Conservation (phyloP, 2,797 vertebrate genomes). For the Pipistrellus pipistrellus region DNA sequence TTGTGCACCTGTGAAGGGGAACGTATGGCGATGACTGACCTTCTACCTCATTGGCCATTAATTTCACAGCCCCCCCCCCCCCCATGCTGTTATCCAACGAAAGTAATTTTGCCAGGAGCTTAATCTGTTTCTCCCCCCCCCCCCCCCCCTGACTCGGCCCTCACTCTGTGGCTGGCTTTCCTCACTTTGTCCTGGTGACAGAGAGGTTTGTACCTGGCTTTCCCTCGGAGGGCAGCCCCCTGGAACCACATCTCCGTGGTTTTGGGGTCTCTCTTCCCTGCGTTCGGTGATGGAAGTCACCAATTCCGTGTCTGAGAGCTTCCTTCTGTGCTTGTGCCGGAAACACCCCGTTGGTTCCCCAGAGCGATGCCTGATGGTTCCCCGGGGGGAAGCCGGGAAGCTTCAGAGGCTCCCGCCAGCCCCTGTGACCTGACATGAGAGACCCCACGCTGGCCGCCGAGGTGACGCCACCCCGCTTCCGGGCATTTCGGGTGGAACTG, state of each 20-base stretch:
- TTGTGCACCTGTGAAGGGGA: neutral
- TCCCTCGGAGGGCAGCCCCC: neutral
- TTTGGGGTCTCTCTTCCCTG: neutral
- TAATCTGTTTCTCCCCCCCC: neutral
- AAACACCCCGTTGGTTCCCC: neutral
- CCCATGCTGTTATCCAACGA: neutral
- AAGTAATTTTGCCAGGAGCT: neutral
- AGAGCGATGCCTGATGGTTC: neutral
- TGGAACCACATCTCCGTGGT: neutral
- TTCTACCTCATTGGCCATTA: neutral
- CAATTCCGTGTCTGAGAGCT: neutral
- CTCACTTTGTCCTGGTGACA: neutral
- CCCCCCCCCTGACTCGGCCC: neutral
- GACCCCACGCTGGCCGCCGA: neutral
- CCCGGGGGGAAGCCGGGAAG: neutral
- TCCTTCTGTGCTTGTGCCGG: constrained; percentile 34
- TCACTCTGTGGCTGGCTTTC: neutral
- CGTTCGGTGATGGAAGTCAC: neutral
- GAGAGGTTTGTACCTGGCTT: neutral
- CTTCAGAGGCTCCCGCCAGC: neutral
- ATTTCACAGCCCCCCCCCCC: neutral
- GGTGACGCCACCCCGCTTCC: neutral
- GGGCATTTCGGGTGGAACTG: neutral
- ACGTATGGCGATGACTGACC: neutral
- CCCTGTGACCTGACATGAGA: neutral